Conservation (phyloP, 2,888 invertebrate species). For the Leptopilina myrica region DNA sequence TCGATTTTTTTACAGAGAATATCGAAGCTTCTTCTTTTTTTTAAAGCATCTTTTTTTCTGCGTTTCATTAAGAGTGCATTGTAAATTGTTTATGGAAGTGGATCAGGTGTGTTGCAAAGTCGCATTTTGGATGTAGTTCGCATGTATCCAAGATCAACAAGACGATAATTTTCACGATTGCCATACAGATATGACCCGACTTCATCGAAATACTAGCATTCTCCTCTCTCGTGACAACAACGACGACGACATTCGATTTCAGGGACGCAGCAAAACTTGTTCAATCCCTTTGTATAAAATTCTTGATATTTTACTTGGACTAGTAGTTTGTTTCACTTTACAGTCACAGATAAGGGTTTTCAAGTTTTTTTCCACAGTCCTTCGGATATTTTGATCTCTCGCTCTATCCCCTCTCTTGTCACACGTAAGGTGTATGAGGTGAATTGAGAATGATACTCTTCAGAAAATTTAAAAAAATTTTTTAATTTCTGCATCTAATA, state of each 20-base stretch:
- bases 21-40: too few species aligned
- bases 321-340: neutral
- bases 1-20: too few species aligned
- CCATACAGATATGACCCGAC: constrained; percentile 63
- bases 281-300: neutral
- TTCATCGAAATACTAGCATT: neutral
- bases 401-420: too few species aligned
- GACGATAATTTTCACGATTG: constrained; percentile 66
- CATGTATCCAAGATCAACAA: constrained; percentile 64
- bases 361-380: too few species aligned
- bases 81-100: constrained; percentile 14
- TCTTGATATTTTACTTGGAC: neutral
- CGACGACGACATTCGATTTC: constrained; percentile 42
- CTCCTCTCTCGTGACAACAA: constrained; percentile 16
- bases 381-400: too few species aligned
- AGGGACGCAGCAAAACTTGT: constrained; percentile 34
- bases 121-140: neutral
- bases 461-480: too few species aligned
- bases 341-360: too few species aligned
- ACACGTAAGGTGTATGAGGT: too few species aligned
- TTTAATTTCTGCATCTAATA: too few species aligned
- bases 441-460: too few species aligned
- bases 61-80: too few species aligned
- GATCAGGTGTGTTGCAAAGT: constrained; percentile 10
- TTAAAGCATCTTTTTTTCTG: too few species aligned